Evolutionary conservation across 2,113 vertebrate genomes (phyloP).

Genomic region (Cynopterus brachyotis): DNA sequence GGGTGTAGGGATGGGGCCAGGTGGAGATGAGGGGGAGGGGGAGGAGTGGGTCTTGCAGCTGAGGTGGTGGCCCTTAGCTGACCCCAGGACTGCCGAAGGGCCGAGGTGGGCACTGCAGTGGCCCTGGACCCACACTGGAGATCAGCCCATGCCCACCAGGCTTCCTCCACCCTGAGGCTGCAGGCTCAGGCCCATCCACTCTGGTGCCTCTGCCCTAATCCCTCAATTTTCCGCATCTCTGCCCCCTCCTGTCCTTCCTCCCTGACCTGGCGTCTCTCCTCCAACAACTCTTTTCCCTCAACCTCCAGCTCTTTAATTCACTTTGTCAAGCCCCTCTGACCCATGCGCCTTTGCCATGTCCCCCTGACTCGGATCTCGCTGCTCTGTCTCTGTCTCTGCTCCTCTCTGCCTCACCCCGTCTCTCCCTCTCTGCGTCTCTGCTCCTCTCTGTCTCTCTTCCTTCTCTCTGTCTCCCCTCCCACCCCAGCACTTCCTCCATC

Average conservation of each 20-base stretch:
- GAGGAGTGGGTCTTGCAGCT: not conserved
- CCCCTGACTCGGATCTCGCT: not conserved
- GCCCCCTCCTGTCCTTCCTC: constrained; percentile 78
- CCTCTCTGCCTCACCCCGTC: not conserved
- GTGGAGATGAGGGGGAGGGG: not conserved
- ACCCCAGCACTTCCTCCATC: not conserved
- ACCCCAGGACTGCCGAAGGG: not conserved
- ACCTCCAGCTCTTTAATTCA: constrained; percentile 49
- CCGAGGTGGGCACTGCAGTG: accelerated
- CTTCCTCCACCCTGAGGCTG: not conserved
- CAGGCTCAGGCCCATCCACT: not conserved
- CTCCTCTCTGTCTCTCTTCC: not conserved
- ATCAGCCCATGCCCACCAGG: not conserved
- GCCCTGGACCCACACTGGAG: not conserved
- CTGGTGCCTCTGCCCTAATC: constrained; percentile 57
- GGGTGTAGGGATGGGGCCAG: constrained; percentile 68
- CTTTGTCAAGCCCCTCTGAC: not conserved
- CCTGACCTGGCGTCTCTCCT: constrained; percentile 12
- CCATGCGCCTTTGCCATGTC: not conserved
- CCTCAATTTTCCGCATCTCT: constrained; percentile 77
- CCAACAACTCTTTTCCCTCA: not conserved
- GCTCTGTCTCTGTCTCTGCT: not conserved
- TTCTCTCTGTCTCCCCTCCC: not conserved
- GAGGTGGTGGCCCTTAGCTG: not conserved
- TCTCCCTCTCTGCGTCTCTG: not conserved